Base-by-base conservation (phyloP, 2,113 vertebrate species). In the Paratilapia polleni region DNA sequence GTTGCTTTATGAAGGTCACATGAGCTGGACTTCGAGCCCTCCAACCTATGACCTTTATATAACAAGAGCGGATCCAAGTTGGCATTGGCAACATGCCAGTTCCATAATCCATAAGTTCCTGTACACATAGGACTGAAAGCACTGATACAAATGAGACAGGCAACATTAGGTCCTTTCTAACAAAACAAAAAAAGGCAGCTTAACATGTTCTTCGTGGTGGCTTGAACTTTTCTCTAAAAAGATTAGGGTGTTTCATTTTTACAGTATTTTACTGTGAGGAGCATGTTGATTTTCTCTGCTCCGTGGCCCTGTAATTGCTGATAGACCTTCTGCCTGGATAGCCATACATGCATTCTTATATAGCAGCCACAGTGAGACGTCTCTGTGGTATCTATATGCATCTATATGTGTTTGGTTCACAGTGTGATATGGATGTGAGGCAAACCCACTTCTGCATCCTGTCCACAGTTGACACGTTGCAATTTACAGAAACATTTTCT, bases 11-110 rank as follows among this genome's bases (percentile, higher is more conserved):
- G 15, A 15, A 59, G 28, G 22, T 36, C 59, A 58, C 60, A 52
- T 57, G 57, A 75, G 34, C 15, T 47, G n/a, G 15, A 74, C 52
- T 85, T 78, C 5, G 58, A 20, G 43, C 26, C n/a, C 59, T 31
- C 49, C 57, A 73, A 74, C 61, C 57, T 56, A 8, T 79, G 77
- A 86, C 84, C 61, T 81, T 80, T 76, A 38, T 41, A 57, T n/a
- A 24, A 26, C 8, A 77, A 76, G 4, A 43, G 58, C 17, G 76
- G 17, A 34, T 60, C 28, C 22, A 36, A 43, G 62, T 2, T 61
- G 57, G 22, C n/a, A 56, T 2, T 74, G 68, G 17, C n/a, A 60
- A 47, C 75, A 70, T 63, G 10, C 26, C 52, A 60, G 22, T 11
- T 73, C 20, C 26, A 13, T 73, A 54, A 85, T 66, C 59, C 77